These are phyloP conservation scores for Mycetomoellerius zeteki DNA, from an alignment of 1,140 invertebrate species.

Conservation along the genomic window DNA sequence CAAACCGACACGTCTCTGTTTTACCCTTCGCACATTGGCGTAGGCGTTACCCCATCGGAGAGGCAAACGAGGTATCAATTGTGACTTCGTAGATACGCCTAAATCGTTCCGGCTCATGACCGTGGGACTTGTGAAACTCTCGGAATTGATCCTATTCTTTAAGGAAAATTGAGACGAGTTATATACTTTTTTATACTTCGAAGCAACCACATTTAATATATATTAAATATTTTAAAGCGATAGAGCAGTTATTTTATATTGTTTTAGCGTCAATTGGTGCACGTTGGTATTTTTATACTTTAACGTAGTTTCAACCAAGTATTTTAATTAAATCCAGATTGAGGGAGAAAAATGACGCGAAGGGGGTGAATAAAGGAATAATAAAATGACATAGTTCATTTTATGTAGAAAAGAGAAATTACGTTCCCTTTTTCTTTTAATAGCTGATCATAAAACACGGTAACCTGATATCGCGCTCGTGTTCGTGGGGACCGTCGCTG, in stretches of 20 bases:
- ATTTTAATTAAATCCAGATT: neutral
- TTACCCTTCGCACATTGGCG: constrained; percentile 59
- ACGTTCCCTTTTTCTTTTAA: neutral
- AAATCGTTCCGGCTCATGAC: constrained; percentile 12
- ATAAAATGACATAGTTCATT: neutral
- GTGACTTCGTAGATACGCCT: constrained; percentile 22
- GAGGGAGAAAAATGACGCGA: neutral
- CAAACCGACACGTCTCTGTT: constrained; percentile 63
- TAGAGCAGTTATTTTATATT: too few relatives aligned
- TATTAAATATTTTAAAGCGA: too few relatives aligned
- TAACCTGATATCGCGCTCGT: constrained; percentile 36
- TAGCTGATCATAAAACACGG: neutral
- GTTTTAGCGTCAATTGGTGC: too few relatives aligned
- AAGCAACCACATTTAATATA: neutral
- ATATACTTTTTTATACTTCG: neutral
- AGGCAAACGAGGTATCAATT: constrained; percentile 57
- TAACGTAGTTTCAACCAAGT: too few relatives aligned
- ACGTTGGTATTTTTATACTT: too few relatives aligned
- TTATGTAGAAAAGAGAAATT: neutral
- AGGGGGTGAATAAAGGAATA: neutral
- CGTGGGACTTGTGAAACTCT: neutral
- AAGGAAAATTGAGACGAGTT: neutral
- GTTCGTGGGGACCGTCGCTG: constrained; percentile 6
- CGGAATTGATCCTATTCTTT: too few relatives aligned
- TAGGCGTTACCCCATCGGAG: constrained; percentile 55